Conservation (phyloP, 2,888 invertebrate genomes). For the Amphiduros pacificus region DNA sequence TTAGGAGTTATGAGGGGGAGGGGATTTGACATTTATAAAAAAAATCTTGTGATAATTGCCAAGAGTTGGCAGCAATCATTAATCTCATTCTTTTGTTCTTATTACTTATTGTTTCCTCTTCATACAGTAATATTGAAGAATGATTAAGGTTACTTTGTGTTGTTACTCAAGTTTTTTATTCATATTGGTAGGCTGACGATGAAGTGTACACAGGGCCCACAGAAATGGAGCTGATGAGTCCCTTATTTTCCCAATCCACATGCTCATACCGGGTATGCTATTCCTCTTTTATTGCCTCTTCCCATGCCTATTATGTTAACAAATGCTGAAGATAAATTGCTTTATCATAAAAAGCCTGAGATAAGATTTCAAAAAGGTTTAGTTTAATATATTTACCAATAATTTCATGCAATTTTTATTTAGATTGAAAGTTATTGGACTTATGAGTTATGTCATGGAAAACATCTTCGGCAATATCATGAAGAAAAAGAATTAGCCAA, state of each 20-base stretch:
- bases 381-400: background rate
- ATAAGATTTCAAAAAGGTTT: too few relatives aligned
- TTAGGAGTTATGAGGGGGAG: too few relatives aligned
- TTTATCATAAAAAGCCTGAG: too few relatives aligned
- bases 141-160: too few relatives aligned
- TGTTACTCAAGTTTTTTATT: background rate
- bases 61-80: too few relatives aligned
- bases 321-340: too few relatives aligned
- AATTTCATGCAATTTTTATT: conserved; percentile 3
- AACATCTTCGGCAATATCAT: conserved; percentile 89
- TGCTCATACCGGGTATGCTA: conserved; percentile 74
- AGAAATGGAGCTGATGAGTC: conserved; percentile 76
- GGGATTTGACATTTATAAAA: too few relatives aligned
- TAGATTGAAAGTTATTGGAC: conserved; percentile 78
- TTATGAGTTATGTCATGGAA: conserved; percentile 93
- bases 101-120: too few relatives aligned
- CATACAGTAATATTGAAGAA: too few relatives aligned
- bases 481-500: conserved; percentile 88
- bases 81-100: too few relatives aligned
- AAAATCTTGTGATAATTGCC: too few relatives aligned
- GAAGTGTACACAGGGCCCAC: conserved; percentile 74
- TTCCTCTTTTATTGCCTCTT: background rate
- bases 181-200: conserved; percentile 59
- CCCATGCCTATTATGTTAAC: background rate
- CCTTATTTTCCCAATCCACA: conserved; percentile 75